phyloP scores from a whole-genome alignment of 2,113 vertebrate genomes.

The Odocoileus hemionus region DNA sequence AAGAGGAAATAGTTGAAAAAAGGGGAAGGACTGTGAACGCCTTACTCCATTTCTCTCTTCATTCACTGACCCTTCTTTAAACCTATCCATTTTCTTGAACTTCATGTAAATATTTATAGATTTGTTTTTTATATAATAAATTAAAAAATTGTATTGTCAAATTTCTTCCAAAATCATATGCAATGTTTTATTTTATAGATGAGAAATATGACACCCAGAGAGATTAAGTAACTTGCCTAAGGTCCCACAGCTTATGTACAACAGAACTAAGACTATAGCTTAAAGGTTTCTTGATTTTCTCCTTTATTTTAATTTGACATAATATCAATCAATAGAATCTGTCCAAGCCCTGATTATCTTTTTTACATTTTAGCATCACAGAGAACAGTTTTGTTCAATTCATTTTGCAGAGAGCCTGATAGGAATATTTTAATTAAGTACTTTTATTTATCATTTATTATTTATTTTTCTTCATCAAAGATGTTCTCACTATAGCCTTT shows the following conservation, averaged over 20 bases:
- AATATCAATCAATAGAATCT: background rate
- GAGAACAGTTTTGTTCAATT: slow-evolving; percentile 1
- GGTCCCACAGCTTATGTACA: background rate
- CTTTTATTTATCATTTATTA: background rate
- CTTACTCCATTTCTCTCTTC: background rate
- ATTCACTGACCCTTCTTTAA: background rate
- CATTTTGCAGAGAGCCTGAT: background rate
- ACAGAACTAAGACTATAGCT: background rate
- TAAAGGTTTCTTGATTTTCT: background rate
- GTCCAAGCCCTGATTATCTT: background rate
- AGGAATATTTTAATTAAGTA: background rate
- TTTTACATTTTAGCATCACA: slow-evolving; percentile 15
- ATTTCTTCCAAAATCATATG: background rate
- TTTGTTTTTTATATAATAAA: background rate
- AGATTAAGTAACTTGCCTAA: background rate
- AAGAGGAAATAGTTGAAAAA: background rate
- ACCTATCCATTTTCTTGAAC: background rate
- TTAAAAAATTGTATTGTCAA: background rate
- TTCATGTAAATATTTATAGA: slow-evolving; percentile 6
- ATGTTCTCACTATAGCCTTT: slow-evolving; percentile 59
- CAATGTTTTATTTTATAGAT: background rate
- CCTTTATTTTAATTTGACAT: slow-evolving; percentile 18
- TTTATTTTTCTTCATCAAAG: background rate
- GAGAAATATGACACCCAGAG: background rate
- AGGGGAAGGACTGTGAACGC: background rate